Percentiles rank a stretch among this genome's conserved stretches.
Conservation (phyloP, 1,140 invertebrate species). For the Cecropterus lyciades region DNA sequence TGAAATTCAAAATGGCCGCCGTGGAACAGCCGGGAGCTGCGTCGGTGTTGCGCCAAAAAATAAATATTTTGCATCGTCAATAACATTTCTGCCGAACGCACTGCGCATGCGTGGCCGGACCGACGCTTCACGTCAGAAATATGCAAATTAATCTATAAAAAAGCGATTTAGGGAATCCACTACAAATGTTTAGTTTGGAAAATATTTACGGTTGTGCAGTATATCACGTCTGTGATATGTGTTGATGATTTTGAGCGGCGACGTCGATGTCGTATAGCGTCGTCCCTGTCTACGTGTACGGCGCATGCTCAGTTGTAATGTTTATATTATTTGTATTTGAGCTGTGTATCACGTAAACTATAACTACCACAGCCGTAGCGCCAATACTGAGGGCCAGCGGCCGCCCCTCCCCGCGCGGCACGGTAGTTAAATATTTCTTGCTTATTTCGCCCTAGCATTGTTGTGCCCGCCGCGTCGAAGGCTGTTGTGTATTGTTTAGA, state of each 20-base stretch:
- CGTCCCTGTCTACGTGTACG: constrained; percentile 69
- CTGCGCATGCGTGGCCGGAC: constrained; percentile 65
- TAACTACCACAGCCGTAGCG: constrained; percentile 84
- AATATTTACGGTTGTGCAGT: constrained; percentile 29
- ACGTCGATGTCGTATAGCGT: constrained; percentile 38
- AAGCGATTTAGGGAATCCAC: constrained; percentile 66
- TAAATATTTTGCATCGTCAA: constrained; percentile 83
- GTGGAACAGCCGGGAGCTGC: constrained; percentile 49
- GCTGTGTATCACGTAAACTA: constrained; percentile 85
- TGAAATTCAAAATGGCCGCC: constrained; percentile 57
- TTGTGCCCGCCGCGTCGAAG: constrained; percentile 80
- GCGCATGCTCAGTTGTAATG: constrained; percentile 82
- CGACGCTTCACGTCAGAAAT: constrained; percentile 72
- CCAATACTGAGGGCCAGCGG: constrained; percentile 79
- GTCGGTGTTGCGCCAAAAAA: constrained; percentile 72
- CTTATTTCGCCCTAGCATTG: constrained; percentile 85
- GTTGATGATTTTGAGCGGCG: constrained; percentile 12
- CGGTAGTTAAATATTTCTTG: constrained; percentile 85
- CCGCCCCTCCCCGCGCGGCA: constrained; percentile 69
- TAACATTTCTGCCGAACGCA: constrained; percentile 63
- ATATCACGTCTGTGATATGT: constrained; percentile 35
- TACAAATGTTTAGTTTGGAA: constrained; percentile 59
- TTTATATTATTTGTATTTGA: constrained; percentile 86
- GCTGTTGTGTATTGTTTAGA: constrained; percentile 82
- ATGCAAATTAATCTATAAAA: constrained; percentile 83